phyloP scores from a whole-genome alignment of 2,888 invertebrate species.

The Pristionchus exspectatus region DNA sequence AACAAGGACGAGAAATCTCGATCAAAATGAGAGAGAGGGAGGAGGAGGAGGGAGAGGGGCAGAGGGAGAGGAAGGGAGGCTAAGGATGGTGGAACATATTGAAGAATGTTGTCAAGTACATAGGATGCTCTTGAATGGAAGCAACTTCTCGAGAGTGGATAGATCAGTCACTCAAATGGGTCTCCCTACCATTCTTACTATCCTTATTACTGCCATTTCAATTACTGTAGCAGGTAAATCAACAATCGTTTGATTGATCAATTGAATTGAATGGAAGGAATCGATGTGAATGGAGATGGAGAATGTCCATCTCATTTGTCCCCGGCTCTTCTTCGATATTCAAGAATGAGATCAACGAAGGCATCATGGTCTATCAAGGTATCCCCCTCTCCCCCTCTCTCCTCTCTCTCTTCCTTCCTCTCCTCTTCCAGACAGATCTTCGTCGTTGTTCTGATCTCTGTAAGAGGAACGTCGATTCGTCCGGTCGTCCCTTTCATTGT shows the following conservation, averaged over 20 bases:
- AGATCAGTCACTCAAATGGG: background rate
- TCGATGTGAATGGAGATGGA: conserved; percentile 5
- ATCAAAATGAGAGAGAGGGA: background rate
- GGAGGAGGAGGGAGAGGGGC: no score
- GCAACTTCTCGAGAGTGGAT: background rate
- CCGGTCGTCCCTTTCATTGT: conserved; percentile 60
- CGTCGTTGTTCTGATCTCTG: conserved; percentile 51
- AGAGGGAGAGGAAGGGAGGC: background rate
- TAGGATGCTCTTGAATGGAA: background rate
- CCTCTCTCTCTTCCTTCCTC: background rate
- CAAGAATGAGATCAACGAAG: background rate
- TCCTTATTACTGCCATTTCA: background rate
- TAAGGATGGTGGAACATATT: conserved; percentile 33
- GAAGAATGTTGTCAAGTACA: conserved; percentile 33
- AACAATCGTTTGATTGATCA: background rate
- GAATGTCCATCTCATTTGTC: background rate
- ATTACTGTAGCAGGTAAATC: background rate
- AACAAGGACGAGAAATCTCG: background rate
- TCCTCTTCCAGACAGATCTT: conserved; percentile 35
- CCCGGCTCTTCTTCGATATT: background rate
- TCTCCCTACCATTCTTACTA: background rate
- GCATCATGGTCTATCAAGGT: conserved; percentile 15
- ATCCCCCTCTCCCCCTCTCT: background rate
- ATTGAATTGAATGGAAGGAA: no score
- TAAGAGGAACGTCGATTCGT: conserved; percentile 11